Evolutionary conservation across 2,797 vertebrate genomes (phyloP).

Genomic region (Halcyon badia): DNA sequence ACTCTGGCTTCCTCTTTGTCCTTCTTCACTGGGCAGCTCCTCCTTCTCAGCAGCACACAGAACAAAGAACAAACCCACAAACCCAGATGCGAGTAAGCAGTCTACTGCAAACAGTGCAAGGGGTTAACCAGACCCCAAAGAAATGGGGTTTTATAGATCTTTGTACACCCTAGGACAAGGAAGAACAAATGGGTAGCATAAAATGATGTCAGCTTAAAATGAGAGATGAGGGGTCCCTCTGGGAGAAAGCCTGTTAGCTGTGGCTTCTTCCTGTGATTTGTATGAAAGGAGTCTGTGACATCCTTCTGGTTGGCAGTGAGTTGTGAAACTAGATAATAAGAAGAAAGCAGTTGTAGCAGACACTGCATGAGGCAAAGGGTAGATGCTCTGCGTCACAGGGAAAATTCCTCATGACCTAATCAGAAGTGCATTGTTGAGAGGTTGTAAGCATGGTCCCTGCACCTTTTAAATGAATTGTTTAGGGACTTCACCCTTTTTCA

Average conservation of each 20-base stretch:
- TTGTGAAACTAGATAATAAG: background rate
- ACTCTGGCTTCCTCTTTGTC: background rate
- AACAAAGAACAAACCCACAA: background rate
- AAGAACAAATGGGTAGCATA: background rate
- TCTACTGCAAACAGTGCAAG: background rate
- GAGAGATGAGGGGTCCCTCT: background rate
- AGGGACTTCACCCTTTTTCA: background rate
- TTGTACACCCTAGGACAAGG: background rate
- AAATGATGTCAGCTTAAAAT: rapidly evolving
- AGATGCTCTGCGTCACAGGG: background rate
- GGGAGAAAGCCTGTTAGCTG: background rate
- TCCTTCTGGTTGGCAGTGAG: background rate
- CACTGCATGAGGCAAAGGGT: background rate
- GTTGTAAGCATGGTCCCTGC: background rate
- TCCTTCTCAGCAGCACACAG: background rate
- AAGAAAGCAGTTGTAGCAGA: background rate
- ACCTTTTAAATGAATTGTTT: background rate
- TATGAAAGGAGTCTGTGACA: background rate
- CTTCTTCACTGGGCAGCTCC: background rate
- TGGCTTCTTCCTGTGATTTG: background rate
- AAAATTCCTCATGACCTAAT: background rate
- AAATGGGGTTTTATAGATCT: background rate
- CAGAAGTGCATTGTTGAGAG: background rate
- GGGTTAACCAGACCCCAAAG: background rate
- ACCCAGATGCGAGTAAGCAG: background rate